These are phyloP conservation scores for Stichodactyla helianthus DNA, from an alignment of 64 coral and sea anemone species.

Conservation along the genomic window DNA sequence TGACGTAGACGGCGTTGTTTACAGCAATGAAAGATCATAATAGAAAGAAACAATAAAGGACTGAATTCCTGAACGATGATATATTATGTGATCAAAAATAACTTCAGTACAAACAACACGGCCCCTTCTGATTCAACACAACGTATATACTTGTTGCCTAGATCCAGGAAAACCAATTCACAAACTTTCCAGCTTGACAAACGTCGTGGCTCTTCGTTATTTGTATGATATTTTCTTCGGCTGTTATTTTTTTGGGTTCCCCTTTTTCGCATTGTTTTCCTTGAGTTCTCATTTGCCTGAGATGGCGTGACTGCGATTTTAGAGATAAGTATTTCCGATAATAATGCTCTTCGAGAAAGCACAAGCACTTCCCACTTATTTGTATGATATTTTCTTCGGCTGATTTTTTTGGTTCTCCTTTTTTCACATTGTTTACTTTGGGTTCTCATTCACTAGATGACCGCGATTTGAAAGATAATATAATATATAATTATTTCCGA, in stretches of 20 bases:
- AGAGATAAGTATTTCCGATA: background rate
- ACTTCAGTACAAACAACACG: background rate
- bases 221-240: too few relatives aligned
- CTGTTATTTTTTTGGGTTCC: too few relatives aligned
- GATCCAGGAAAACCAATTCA: too few relatives aligned
- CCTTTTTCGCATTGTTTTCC: background rate
- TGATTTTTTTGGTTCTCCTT: background rate
- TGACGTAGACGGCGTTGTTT: slow-evolving; percentile 9
- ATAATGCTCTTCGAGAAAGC: background rate
- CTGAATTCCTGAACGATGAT: slow-evolving; percentile 7
- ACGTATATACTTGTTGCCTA: too few relatives aligned
- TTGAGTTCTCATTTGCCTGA: background rate
- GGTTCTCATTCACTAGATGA: background rate
- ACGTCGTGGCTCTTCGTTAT: too few relatives aligned
- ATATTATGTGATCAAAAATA: background rate
- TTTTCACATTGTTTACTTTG: background rate
- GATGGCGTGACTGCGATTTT: background rate
- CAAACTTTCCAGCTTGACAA: too few relatives aligned
- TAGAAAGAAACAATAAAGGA: slow-evolving; percentile 7
- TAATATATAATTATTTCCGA: background rate
- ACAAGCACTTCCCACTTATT: background rate
- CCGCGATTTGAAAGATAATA: background rate
- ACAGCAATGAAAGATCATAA: background rate
- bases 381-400: too few relatives aligned
- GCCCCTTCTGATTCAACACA: background rate